Evolutionary conservation across 2,888 invertebrate species (phyloP).

Genomic region (Leptura quadrifasciata): DNA sequence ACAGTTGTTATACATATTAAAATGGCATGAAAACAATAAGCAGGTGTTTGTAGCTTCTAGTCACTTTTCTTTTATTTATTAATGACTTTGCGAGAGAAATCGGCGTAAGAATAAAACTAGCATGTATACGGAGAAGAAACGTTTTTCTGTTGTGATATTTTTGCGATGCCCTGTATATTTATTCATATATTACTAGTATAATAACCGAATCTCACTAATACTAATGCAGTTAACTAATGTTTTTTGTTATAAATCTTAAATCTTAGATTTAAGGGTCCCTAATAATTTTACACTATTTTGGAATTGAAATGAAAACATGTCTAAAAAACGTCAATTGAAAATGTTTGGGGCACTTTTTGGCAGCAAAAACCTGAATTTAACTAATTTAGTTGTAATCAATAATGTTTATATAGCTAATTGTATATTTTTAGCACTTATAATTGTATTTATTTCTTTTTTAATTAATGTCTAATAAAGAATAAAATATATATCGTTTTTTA

Average conservation of each 20-base stretch:
- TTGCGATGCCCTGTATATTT: conserved; percentile 52
- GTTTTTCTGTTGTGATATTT: conserved; percentile 51
- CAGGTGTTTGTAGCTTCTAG: conserved; percentile 30
- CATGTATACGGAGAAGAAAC: conserved; percentile 8
- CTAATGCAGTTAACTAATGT: conserved; percentile 56
- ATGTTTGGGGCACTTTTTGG: conserved; percentile 44
- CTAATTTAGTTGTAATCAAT: conserved; percentile 51
- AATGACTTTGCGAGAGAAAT: conserved; percentile 26
- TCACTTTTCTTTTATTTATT: conserved; percentile 36
- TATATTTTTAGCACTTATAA: conserved; percentile 61
- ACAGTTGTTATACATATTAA: background rate
- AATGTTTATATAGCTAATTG: conserved; percentile 59
- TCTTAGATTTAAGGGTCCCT: conserved; percentile 25
- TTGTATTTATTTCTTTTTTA: conserved; percentile 63
- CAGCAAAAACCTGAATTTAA: conserved; percentile 50
- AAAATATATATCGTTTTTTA: conserved; percentile 9
- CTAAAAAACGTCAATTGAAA: conserved; percentile 16
- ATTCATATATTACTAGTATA: conserved; percentile 51
- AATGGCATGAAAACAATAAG: conserved; percentile 12
- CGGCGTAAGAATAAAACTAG: conserved; percentile 9
- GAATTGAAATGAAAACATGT: conserved; percentile 26
- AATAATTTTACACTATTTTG: conserved; percentile 20
- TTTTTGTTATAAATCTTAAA: conserved; percentile 47
- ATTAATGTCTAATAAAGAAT: conserved; percentile 62
- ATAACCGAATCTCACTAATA: conserved; percentile 61